Evolutionary conservation across 2,113 vertebrate species (phyloP).

Genomic region (Morone chrysops): DNA sequence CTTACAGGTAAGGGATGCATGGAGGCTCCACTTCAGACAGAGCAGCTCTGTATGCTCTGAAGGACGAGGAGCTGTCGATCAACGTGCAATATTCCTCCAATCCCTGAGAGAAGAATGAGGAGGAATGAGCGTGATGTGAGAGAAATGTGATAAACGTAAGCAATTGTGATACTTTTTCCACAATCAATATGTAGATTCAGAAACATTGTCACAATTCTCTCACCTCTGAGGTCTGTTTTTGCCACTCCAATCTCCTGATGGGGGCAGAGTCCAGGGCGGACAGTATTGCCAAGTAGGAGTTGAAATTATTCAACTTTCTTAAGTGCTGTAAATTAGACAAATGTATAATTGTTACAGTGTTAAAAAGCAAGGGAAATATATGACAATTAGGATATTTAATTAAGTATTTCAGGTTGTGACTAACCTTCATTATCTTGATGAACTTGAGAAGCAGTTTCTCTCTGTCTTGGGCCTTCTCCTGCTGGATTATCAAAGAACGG

Average conservation of each 20-base stretch:
- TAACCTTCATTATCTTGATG: constrained; percentile 99
- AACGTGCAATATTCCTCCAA: constrained; percentile 98
- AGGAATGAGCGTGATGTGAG: background rate
- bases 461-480: constrained; percentile 97
- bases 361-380: background rate
- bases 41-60: constrained; percentile 96
- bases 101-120: constrained; percentile 77
- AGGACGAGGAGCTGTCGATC: constrained; percentile 99
- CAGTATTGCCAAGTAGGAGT: constrained; percentile 98
- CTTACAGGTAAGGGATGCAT: constrained; percentile 98
- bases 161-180: background rate
- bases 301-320: constrained; percentile 98
- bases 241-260: constrained; percentile 97
- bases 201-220: background rate
- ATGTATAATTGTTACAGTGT: background rate
- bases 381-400: background rate
- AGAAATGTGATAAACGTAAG: background rate
- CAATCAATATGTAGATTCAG: background rate
- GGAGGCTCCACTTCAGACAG: constrained; percentile 96
- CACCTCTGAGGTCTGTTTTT: constrained; percentile 99
- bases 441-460: constrained; percentile 98
- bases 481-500: constrained; percentile 97
- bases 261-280: constrained; percentile 98
- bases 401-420: background rate
- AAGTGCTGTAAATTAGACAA: constrained; percentile 87